Percentiles rank a stretch among this genome's conserved stretches.
Conservation (phyloP, 2,113 vertebrate species). For the Asarcornis scutulata region DNA sequence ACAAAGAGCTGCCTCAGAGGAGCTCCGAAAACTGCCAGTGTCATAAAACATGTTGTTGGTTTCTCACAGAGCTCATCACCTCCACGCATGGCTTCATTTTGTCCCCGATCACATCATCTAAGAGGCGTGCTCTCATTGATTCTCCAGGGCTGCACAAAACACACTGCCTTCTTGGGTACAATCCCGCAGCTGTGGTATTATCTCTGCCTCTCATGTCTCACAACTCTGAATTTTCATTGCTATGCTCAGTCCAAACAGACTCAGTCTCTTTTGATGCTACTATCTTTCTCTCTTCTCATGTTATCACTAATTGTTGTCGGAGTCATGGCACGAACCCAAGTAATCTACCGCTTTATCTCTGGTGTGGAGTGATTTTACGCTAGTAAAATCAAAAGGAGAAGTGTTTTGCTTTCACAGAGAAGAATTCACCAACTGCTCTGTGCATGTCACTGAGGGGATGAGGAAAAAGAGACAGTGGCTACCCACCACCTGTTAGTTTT, state of each 20-base stretch:
- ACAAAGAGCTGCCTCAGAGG: not conserved
- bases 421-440: not conserved
- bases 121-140: not conserved
- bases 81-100: not conserved
- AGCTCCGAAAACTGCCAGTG: not conserved
- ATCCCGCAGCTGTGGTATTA: not conserved
- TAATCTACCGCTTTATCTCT: not conserved
- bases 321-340: not conserved
- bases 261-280: not conserved
- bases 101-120: not conserved
- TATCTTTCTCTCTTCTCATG: not conserved
- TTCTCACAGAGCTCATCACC: not conserved
- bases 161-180: not conserved
- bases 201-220: not conserved
- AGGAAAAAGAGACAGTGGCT: not conserved
- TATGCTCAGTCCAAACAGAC: not conserved
- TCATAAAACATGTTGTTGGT: not conserved
- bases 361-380: not conserved
- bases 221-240: not conserved
- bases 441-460: not conserved
- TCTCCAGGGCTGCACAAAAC: not conserved
- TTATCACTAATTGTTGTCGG: not conserved
- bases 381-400: not conserved
- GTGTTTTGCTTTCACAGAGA: not conserved
- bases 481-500: rapidly evolving